These are phyloP conservation scores for Orchestes rusci DNA, from an alignment of 2,888 invertebrate species.

Conservation along the genomic window DNA sequence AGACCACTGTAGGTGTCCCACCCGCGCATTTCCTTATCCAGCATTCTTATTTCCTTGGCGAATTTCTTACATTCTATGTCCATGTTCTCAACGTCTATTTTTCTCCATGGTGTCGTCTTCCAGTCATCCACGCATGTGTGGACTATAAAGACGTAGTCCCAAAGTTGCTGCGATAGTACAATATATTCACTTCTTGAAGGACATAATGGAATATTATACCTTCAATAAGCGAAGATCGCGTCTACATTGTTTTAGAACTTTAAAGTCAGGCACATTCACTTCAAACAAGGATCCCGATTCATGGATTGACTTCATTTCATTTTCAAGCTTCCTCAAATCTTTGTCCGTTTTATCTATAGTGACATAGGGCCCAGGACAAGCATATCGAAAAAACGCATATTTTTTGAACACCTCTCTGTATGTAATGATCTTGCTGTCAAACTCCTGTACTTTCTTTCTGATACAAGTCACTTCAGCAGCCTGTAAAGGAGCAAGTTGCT, in stretches of 20 bases:
- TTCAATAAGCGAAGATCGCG: constrained; percentile 83
- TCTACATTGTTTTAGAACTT: constrained; percentile 82
- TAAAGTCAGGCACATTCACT: constrained; percentile 91
- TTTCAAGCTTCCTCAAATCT: constrained; percentile 73
- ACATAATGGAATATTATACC: constrained; percentile 45
- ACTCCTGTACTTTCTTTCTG: constrained; percentile 74
- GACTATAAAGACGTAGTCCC: constrained; percentile 92
- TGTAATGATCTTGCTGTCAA: constrained; percentile 74
- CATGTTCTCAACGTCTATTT: constrained; percentile 97
- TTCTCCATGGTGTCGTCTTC: constrained; percentile 96
- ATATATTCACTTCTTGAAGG: not conserved
- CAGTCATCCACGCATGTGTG: constrained; percentile 89
- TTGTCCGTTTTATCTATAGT: constrained; percentile 69
- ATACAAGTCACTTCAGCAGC: constrained; percentile 90
- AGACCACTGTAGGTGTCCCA: constrained; percentile 89
- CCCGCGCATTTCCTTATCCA: constrained; percentile 93
- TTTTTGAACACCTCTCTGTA: constrained; percentile 85
- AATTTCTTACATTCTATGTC: constrained; percentile 98
- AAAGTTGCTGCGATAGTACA: constrained; percentile 63
- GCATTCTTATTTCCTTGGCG: constrained; percentile 82
- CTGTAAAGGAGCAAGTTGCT: constrained; percentile 90
- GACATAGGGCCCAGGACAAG: constrained; percentile 66
- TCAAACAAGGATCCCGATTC: constrained; percentile 91
- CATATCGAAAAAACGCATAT: constrained; percentile 68
- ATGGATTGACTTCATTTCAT: constrained; percentile 78